phyloP scores from a whole-genome alignment of 2,888 invertebrate species.

The Linnaemya tessellans region DNA sequence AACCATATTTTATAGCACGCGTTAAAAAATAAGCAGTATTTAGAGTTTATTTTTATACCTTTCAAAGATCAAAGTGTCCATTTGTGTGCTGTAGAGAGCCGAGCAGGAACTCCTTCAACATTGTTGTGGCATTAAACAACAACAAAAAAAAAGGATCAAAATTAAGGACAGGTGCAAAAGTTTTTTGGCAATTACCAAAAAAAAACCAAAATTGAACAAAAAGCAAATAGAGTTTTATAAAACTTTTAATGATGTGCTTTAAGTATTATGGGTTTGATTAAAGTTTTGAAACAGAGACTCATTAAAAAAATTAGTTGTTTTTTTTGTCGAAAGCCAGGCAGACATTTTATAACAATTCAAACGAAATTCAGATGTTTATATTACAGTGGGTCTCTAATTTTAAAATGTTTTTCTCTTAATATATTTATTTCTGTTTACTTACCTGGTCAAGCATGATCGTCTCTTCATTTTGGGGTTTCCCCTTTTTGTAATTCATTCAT shows the following conservation, averaged over 20 bases:
- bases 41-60: slow-evolving; percentile 18
- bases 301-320: neutral
- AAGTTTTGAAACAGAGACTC: slow-evolving; percentile 17
- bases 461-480: too few species aligned
- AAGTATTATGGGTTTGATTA: slow-evolving; percentile 29
- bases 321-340: neutral
- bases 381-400: too few species aligned
- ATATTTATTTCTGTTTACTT: too few species aligned
- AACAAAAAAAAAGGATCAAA: slow-evolving; percentile 59
- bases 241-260: slow-evolving; percentile 36
- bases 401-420: too few species aligned
- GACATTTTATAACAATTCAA: neutral
- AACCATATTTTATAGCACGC: slow-evolving; percentile 64
- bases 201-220: slow-evolving; percentile 40
- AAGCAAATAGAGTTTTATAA: slow-evolving; percentile 64
- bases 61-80: slow-evolving; percentile 55
- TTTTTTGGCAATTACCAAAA: slow-evolving; percentile 63
- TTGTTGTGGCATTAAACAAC: slow-evolving; percentile 34
- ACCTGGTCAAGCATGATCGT: too few species aligned
- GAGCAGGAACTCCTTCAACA: slow-evolving; percentile 63
- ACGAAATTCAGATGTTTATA: neutral
- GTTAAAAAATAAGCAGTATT: slow-evolving; percentile 61
- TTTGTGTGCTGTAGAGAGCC: slow-evolving; percentile 21
- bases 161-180: slow-evolving; percentile 73
- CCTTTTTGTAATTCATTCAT: too few species aligned